Conservation (phyloP, 2,888 invertebrate species). For the Drosophila fungiperda region DNA sequence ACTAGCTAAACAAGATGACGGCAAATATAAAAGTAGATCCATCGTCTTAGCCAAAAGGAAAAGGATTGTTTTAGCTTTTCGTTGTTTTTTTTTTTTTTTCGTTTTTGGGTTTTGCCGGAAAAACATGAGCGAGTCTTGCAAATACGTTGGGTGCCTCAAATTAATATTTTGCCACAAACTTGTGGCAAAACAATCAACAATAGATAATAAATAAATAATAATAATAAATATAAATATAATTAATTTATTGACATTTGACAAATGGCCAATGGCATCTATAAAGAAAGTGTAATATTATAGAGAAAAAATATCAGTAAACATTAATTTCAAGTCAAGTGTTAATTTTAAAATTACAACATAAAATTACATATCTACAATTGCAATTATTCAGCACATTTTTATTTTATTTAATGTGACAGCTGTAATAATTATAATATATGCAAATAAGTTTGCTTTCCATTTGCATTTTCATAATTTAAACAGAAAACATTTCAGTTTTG, state of each 20-base stretch:
- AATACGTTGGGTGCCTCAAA: not conserved
- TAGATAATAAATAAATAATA: not conserved
- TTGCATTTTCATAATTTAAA: not conserved
- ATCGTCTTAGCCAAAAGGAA: not conserved
- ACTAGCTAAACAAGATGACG: constrained; percentile 19
- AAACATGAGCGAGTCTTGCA: not conserved
- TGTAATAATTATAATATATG: not conserved
- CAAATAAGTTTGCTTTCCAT: not conserved
- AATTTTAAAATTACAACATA: too few relatives aligned
- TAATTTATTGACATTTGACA: too few relatives aligned
- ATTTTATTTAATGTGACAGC: not conserved
- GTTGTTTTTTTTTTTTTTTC: too few relatives aligned
- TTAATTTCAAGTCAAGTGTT: too few relatives aligned
- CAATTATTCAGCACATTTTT: too few relatives aligned
- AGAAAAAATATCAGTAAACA: too few relatives aligned
- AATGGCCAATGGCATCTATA: too few relatives aligned
- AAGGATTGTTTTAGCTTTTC: constrained; percentile 11
- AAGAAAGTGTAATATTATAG: too few relatives aligned
- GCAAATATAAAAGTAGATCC: constrained; percentile 2
- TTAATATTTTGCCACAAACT: not conserved
- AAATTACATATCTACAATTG: too few relatives aligned
- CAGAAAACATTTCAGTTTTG: not conserved
- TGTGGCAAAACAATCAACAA: not conserved
- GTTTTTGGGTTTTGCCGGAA: not conserved
- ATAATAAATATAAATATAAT: too few relatives aligned